phyloP scores from a whole-genome alignment of 2,113 vertebrate genomes.

The Antechinus stuartii region DNA sequence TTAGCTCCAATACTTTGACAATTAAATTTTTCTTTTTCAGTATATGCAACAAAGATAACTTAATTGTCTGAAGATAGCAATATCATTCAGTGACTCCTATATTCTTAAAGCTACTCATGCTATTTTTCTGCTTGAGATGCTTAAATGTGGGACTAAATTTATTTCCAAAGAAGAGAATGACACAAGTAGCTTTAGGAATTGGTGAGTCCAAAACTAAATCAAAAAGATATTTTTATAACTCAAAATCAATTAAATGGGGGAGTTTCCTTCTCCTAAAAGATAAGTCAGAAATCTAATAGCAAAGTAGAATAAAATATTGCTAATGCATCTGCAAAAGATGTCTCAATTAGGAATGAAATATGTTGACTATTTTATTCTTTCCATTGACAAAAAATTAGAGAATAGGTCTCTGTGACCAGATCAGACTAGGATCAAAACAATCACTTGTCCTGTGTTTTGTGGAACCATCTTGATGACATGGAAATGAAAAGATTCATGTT shows the following conservation, averaged over 20 bases:
- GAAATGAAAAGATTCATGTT: not conserved
- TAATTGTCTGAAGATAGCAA: not conserved
- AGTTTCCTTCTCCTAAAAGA: not conserved
- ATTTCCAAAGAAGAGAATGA: conserved; percentile 28
- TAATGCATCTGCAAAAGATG: conserved; percentile 1
- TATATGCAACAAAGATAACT: not conserved
- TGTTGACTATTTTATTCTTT: not conserved
- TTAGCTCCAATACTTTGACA: not conserved
- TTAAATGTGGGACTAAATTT: not conserved
- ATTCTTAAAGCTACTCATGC: not conserved
- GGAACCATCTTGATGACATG: not conserved
- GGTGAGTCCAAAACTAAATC: conserved; percentile 27
- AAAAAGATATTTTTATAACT: conserved; percentile 2
- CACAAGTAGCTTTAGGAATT: conserved; percentile 17
- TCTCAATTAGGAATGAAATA: not conserved
- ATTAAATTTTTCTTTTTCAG: not conserved
- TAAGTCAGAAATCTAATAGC: not conserved
- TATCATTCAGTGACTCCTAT: not conserved
- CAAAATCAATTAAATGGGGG: conserved; percentile 2
- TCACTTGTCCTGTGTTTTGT: not conserved
- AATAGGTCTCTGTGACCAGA: not conserved
- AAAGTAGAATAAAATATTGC: not conserved
- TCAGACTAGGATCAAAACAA: conserved; percentile 40
- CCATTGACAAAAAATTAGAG: not conserved
- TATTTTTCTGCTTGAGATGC: not conserved